Conservation (phyloP, 2,113 vertebrate species). For the Arizona elegans region DNA sequence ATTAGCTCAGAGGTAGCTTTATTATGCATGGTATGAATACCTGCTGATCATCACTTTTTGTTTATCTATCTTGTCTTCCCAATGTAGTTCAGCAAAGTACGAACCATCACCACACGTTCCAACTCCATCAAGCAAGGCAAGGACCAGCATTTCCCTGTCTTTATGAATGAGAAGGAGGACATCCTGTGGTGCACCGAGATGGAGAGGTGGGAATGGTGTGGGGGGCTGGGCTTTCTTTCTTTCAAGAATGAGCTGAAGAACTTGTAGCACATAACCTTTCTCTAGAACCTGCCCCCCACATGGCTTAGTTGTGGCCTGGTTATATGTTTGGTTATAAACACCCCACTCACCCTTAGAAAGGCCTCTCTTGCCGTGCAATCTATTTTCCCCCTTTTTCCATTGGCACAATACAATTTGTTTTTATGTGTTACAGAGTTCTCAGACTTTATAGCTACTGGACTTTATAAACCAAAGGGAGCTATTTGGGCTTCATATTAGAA, state of each 20-base stretch:
- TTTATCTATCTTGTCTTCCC: conserved; percentile 37
- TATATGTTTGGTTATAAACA: neutral
- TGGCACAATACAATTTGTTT: neutral
- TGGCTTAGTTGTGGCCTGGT: neutral
- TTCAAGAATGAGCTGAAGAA: no score
- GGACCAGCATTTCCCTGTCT: conserved; percentile 98
- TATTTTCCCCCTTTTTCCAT: neutral
- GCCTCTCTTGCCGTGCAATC: neutral
- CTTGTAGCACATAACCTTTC: neutral
- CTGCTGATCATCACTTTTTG: neutral
- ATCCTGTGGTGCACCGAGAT: conserved; percentile 99
- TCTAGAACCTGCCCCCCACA: neutral
- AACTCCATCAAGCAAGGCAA: conserved; percentile 99
- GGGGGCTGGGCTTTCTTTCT: fast-evolving
- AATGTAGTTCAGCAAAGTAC: conserved; percentile 92
- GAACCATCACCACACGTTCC: conserved; percentile 97
- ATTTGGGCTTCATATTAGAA: neutral
- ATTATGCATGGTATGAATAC: neutral
- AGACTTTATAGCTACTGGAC: neutral
- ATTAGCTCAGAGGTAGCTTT: neutral
- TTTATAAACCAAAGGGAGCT: neutral
- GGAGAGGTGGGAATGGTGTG: conserved; percentile 81
- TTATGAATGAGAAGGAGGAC: conserved; percentile 98
- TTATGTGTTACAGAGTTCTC: neutral
- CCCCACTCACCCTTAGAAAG: neutral